These are phyloP conservation scores for Caenorhabditis macrosperma DNA, from an alignment of 2,888 invertebrate species.

Conservation along the genomic window DNA sequence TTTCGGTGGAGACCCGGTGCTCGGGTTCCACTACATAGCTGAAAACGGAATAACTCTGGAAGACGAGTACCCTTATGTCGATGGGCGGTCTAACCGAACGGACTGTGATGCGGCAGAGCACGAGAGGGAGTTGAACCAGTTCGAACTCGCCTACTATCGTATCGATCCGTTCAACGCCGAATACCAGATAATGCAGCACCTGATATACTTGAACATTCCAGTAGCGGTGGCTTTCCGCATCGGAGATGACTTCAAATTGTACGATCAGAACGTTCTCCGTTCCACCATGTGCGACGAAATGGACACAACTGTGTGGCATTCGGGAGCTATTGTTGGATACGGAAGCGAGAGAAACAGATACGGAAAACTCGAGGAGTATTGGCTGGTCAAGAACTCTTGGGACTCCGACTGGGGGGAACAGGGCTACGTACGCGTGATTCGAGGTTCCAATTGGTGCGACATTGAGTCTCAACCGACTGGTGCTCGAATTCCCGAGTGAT, in stretches of 20 bases:
- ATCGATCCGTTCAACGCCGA: constrained; percentile 30
- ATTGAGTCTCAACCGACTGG: constrained; percentile 14
- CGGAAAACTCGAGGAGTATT: constrained; percentile 18
- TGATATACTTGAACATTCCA: constrained; percentile 16
- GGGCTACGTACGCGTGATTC: constrained; percentile 7
- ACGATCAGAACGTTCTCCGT: not conserved
- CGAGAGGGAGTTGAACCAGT: constrained; percentile 14
- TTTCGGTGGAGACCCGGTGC: not conserved
- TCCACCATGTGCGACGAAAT: not conserved
- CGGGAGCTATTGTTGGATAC: constrained; percentile 36
- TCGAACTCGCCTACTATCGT: not conserved
- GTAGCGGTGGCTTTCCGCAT: constrained; percentile 27
- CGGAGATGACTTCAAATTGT: not conserved
- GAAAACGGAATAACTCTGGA: not conserved
- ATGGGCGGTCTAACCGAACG: not conserved
- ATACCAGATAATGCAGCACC: constrained; percentile 10
- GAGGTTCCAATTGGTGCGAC: constrained; percentile 24
- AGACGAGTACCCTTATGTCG: constrained; percentile 9
- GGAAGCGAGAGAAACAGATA: not conserved
- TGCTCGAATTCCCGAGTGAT: constrained; percentile 24
- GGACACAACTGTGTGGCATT: constrained; percentile 23
- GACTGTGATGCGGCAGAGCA: constrained; percentile 9
- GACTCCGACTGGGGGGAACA: constrained; percentile 22
- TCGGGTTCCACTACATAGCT: constrained; percentile 19
- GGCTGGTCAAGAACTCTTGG: constrained; percentile 46